Conservation (phyloP, 1,140 invertebrate genomes). For the Pantala flavescens region DNA sequence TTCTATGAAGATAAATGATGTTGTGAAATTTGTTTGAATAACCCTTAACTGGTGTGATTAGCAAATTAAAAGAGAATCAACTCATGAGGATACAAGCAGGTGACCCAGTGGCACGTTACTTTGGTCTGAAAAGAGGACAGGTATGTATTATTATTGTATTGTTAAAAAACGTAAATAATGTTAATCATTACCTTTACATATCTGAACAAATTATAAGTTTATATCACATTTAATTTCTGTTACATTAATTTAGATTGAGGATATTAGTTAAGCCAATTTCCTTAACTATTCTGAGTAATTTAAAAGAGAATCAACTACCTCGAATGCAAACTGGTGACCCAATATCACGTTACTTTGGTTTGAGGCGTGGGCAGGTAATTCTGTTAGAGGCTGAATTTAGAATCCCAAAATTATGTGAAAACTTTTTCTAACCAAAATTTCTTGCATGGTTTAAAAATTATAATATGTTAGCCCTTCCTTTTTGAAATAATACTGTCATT, state of each 20-base stretch:
- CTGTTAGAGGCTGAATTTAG: too few relatives aligned
- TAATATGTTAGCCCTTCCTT: too few relatives aligned
- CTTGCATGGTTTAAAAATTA: too few relatives aligned
- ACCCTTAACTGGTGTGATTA: slow-evolving; percentile 38
- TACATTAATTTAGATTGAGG: neutral
- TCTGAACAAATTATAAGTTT: neutral
- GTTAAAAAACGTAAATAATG: neutral
- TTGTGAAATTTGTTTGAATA: slow-evolving; percentile 24
- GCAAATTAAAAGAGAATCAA: slow-evolving; percentile 97
- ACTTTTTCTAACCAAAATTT: too few relatives aligned
- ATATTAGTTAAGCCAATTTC: neutral
- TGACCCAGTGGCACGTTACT: slow-evolving; percentile 96
- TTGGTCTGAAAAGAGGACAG: slow-evolving; percentile 93
- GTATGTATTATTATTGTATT: slow-evolving; percentile 34
- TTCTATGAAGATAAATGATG: neutral
- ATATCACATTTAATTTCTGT: neutral
- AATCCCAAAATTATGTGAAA: too few relatives aligned
- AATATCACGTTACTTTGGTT: slow-evolving; percentile 28
- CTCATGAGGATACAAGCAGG: slow-evolving; percentile 97
- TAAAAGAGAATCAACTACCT: slow-evolving; percentile 28
- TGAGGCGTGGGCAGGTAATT: slow-evolving; percentile 28
- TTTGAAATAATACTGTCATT: too few relatives aligned
- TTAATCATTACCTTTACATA: neutral
- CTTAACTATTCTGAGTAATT: slow-evolving; percentile 14
- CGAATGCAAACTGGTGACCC: slow-evolving; percentile 29